Conservation (phyloP, 2,888 invertebrate species). For the Tipula lateralis region DNA sequence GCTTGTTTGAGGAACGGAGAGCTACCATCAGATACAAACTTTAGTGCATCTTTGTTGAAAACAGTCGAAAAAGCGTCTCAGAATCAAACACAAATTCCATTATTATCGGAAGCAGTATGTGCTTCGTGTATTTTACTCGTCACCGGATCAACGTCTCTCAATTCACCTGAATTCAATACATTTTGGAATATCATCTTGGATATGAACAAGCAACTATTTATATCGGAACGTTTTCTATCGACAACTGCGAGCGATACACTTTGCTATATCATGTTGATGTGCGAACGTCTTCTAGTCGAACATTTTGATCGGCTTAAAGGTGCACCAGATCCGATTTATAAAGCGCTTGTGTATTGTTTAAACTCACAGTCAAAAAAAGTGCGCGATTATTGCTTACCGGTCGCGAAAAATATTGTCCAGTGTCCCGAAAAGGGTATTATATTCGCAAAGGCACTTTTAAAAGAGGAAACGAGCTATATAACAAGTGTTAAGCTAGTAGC, state of each 20-base stretch:
- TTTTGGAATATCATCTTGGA: slow-evolving; percentile 70
- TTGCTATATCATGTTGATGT: slow-evolving; percentile 66
- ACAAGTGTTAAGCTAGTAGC: slow-evolving; percentile 56
- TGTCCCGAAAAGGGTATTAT: slow-evolving; percentile 56
- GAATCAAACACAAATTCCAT: slow-evolving; percentile 67
- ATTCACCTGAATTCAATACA: not conserved
- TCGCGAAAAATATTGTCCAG: slow-evolving; percentile 59
- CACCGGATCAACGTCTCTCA: slow-evolving; percentile 51
- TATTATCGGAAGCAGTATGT: slow-evolving; percentile 66
- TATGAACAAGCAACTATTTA: slow-evolving; percentile 71
- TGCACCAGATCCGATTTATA: slow-evolving; percentile 60
- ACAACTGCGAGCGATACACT: slow-evolving; percentile 67
- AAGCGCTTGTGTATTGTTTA: slow-evolving; percentile 65
- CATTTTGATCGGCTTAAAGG: slow-evolving; percentile 65
- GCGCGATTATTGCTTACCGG: slow-evolving; percentile 57
- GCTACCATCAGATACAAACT: slow-evolving; percentile 46
- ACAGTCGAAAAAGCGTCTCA: slow-evolving; percentile 70
- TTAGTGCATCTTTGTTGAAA: slow-evolving; percentile 62
- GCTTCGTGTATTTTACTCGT: slow-evolving; percentile 64
- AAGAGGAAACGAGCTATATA: slow-evolving; percentile 62
- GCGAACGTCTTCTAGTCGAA: slow-evolving; percentile 65
- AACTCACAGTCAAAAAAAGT: slow-evolving; percentile 59
- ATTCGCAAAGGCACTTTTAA: slow-evolving; percentile 59
- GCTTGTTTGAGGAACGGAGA: slow-evolving; percentile 58
- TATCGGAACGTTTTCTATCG: slow-evolving; percentile 74